Conservation (phyloP, 2,113 vertebrate genomes). For the Corynorhinus townsendii region DNA sequence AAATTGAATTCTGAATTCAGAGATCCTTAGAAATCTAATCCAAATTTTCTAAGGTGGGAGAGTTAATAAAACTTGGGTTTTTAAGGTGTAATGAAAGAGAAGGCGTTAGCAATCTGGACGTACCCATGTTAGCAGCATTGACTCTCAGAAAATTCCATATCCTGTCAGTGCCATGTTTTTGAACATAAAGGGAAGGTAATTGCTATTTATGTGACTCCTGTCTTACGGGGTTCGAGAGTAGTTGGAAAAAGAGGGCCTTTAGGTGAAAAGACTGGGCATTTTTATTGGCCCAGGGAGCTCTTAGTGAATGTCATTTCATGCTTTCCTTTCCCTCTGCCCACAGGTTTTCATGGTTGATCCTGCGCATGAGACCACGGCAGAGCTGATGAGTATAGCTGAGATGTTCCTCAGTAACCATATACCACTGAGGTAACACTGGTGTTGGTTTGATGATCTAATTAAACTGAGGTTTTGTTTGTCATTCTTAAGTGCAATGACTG, state of each 20-base stretch:
- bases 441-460: neutral
- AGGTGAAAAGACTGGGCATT: neutral
- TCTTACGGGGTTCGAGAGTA: neutral
- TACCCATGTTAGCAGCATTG: neutral
- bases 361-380: slow-evolving; percentile 85
- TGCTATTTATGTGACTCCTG: neutral
- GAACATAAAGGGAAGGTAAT: neutral
- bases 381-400: slow-evolving; percentile 93
- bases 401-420: slow-evolving; percentile 99
- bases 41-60: neutral
- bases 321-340: neutral
- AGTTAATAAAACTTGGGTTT: neutral
- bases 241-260: neutral
- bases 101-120: neutral
- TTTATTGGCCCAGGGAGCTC: neutral
- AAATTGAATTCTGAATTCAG: neutral
- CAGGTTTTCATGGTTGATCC: slow-evolving; percentile 96
- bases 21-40: neutral
- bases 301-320: neutral
- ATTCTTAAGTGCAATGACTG: neutral
- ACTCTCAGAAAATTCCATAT: neutral
- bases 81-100: neutral
- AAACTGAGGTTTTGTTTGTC: slow-evolving; percentile 8
- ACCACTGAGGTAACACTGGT: slow-evolving; percentile 87
- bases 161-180: neutral